Evolutionary conservation across 2,888 invertebrate genomes (phyloP).

Genomic region (Cremastobaeus sp.): DNA sequence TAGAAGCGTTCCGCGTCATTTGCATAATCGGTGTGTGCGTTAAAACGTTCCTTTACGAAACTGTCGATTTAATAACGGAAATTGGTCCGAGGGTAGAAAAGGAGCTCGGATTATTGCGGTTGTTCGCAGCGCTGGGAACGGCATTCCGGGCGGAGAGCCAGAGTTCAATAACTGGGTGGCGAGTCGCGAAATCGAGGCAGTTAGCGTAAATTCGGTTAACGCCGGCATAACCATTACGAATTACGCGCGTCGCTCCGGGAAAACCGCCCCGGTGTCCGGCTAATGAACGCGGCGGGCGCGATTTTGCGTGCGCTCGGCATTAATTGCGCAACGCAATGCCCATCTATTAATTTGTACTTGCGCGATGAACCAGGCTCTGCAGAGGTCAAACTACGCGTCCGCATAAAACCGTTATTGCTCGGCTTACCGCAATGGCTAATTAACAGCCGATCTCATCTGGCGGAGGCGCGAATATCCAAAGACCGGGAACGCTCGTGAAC

Average conservation of each 20-base stretch:
- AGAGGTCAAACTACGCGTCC: constrained; percentile 57
- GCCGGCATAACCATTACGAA: constrained; percentile 27
- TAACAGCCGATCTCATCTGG: constrained; percentile 58
- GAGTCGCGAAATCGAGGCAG: too few species aligned
- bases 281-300: constrained; percentile 45
- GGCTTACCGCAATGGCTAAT: constrained; percentile 59
- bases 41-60: too few species aligned
- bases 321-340: constrained; percentile 54
- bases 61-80: too few species aligned
- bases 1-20: too few species aligned
- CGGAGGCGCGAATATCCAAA: constrained; percentile 44
- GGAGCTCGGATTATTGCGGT: too few species aligned
- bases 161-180: too few species aligned
- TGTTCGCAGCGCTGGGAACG: too few species aligned
- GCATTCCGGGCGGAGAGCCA: too few species aligned
- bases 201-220: too few species aligned
- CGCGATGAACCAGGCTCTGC: constrained; percentile 51
- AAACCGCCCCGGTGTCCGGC: constrained; percentile 24
- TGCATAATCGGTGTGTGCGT: too few species aligned
- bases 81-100: too few species aligned
- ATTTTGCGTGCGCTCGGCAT: constrained; percentile 36
- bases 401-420: constrained; percentile 60
- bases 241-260: constrained; percentile 41
- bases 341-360: constrained; percentile 58
- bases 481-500: constrained; percentile 21